Percentiles rank a stretch among this genome's conserved stretches.
phyloP scores from a whole-genome alignment of 2,888 invertebrate genomes.

The Phyllotreta cruciferae region DNA sequence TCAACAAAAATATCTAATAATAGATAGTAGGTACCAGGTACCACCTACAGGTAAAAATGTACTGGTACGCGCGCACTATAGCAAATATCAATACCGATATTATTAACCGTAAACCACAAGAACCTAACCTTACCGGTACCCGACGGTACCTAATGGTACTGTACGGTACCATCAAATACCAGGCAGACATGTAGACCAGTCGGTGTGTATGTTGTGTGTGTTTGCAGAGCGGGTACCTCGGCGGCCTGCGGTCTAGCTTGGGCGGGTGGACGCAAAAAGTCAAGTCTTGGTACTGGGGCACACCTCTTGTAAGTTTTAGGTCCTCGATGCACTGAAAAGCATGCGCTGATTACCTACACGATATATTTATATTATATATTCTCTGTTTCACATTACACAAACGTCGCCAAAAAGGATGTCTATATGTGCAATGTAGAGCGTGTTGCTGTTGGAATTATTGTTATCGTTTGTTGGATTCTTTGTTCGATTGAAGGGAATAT shows the following conservation, averaged over 20 bases:
- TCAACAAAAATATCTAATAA: not conserved
- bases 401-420: not conserved
- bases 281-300: slow-evolving; percentile 97
- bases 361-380: slow-evolving; percentile 13
- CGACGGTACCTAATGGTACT: slow-evolving; percentile 33
- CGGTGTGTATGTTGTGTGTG: slow-evolving; percentile 39
- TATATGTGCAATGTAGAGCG: too few species aligned
- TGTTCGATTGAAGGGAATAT: too few species aligned
- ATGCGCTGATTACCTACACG: slow-evolving; percentile 44
- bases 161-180: slow-evolving; percentile 34
- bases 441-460: too few species aligned
- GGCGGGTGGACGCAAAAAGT: slow-evolving; percentile 96
- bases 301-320: slow-evolving; percentile 88
- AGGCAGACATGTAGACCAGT: slow-evolving; percentile 40
- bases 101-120: not conserved
- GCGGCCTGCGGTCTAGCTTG: slow-evolving; percentile 92
- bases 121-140: slow-evolving; percentile 21
- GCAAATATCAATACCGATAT: not conserved
- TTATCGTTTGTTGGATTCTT: too few species aligned
- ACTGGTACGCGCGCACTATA: not conserved
- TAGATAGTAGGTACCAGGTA: not conserved
- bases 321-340: slow-evolving; percentile 46
- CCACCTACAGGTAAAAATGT: not conserved
- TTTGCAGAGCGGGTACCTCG: slow-evolving; percentile 89
- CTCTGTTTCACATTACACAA: slow-evolving; percentile 4